Percentiles rank a stretch among this genome's conserved stretches.
phyloP scores from a whole-genome alignment of 2,888 invertebrate species.

The Cetonia aurata region DNA sequence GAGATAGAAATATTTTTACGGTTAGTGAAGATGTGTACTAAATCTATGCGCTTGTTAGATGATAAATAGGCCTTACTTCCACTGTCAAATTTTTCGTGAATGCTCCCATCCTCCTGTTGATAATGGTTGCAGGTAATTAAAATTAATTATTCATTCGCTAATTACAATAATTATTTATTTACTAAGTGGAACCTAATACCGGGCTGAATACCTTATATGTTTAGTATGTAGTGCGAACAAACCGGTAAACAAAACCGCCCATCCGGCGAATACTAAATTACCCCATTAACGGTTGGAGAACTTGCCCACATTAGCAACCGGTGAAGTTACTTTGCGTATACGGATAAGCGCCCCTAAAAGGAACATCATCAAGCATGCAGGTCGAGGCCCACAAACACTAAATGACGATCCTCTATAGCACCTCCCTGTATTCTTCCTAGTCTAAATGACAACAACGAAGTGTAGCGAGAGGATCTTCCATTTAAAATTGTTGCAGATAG shows the following conservation, averaged over 20 bases:
- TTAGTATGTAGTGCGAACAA: not conserved
- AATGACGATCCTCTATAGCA: slow-evolving; percentile 5
- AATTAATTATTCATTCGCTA: too few relatives aligned
- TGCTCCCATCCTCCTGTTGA: too few relatives aligned
- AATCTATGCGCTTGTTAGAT: too few relatives aligned
- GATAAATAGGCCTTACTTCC: too few relatives aligned
- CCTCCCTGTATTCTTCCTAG: not conserved
- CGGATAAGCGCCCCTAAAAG: slow-evolving; percentile 1
- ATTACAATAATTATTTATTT: too few relatives aligned
- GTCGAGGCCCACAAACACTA: not conserved
- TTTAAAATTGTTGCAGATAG: not conserved
- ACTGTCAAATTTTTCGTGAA: too few relatives aligned
- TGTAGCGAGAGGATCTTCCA: slow-evolving; percentile 1
- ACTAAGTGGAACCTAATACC: not conserved
- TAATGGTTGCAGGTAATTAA: too few relatives aligned
- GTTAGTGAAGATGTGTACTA: too few relatives aligned
- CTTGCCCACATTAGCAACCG: slow-evolving; percentile 18
- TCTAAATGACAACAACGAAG: slow-evolving; percentile 1
- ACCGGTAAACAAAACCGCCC: slow-evolving; percentile 26
- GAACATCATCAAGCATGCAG: not conserved
- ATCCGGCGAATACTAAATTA: slow-evolving; percentile 26
- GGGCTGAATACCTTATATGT: not conserved
- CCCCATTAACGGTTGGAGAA: slow-evolving; percentile 16
- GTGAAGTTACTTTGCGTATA: not conserved
- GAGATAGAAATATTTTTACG: too few relatives aligned